Evolutionary conservation across 2,888 invertebrate genomes (phyloP).

Genomic region (Hoplodrina ambigua): DNA sequence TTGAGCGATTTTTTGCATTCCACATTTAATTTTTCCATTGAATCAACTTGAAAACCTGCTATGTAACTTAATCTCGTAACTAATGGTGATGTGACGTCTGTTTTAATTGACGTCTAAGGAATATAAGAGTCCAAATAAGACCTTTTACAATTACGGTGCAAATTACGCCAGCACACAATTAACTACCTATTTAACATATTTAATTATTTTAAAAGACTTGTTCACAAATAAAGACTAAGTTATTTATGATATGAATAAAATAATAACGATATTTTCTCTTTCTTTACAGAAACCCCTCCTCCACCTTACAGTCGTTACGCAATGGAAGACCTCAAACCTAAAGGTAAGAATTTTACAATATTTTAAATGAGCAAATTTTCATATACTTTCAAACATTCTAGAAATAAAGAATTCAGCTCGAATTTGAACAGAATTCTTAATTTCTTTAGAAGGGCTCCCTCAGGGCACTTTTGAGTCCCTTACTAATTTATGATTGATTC

Average conservation of each 20-base stretch:
- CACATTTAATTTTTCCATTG: slow-evolving; percentile 57
- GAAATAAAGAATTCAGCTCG: background rate
- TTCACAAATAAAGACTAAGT: too few species aligned
- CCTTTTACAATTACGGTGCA: slow-evolving; percentile 4
- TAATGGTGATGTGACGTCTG: slow-evolving; percentile 14
- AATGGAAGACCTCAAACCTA: slow-evolving; percentile 94
- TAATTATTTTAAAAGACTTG: too few species aligned
- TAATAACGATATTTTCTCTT: slow-evolving; percentile 63
- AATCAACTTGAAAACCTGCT: slow-evolving; percentile 43
- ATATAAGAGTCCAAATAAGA: slow-evolving; percentile 11
- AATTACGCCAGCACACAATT: slow-evolving; percentile 5
- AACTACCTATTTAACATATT: background rate
- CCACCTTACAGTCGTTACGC: slow-evolving; percentile 95
- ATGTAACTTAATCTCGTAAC: slow-evolving; percentile 40
- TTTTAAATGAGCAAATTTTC: background rate
- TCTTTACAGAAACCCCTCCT: slow-evolving; percentile 94
- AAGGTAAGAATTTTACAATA: slow-evolving; percentile 73
- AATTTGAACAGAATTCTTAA: background rate
- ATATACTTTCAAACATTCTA: too few species aligned
- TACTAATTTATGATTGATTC: slow-evolving; percentile 30
- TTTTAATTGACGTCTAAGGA: slow-evolving; percentile 29
- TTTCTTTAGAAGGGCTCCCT: background rate
- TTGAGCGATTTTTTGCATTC: slow-evolving; percentile 67
- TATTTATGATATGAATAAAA: background rate
- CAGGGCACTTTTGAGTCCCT: background rate